Base-by-base conservation (phyloP, 2,797 vertebrate genomes). In the Halcyon leucocephala region DNA sequence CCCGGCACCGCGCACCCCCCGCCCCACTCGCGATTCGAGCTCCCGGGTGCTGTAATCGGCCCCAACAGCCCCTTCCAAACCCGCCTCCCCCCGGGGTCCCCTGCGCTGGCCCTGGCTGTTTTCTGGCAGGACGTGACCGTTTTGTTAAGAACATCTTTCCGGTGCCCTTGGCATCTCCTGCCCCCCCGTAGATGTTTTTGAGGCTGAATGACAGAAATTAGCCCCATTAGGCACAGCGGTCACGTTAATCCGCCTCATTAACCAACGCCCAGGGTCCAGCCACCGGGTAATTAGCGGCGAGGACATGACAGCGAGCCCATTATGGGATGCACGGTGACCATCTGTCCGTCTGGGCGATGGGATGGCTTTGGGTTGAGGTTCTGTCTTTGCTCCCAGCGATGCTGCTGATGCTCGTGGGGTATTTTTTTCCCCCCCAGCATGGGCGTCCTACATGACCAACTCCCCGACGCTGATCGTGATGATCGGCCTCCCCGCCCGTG, bases 371-470 rank as follows among this genome's bases (percentile, higher is more conserved):
- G 10, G 24, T 7, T 20, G 76, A 31, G 9, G n/a, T 31, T 48
- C 5, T 0, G 25, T 33, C 18, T 14, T 14, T 33, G 21, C 65
- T 62, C 35, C 20, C 5, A 2, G 21, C 11, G 6, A 2, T 12
- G n/a, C 55, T 21, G 51, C 78, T 77, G 37, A 64, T 58, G 58
- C 44, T 46, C 44, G 6, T 42, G 44, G 21, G 20, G 14, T 15
- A 26, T 51, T 25, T 33, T 4, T 4, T 10, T 33, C 29, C 12
- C 55, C 55, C 76, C 22, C 89, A 99, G 99, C 99, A 0, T 99
- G 99, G 99, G 99, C 99, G 1, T 99, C 99, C 61, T 99, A 99
- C 87, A 99, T 99, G 99, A 99, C 99, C 78, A 99, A 99, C 90
- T 99, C 99, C 2, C 99, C 99, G 1, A 99, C 99, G 3, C 91